phyloP scores from a whole-genome alignment of 2,888 invertebrate genomes.

The Uropetala carovei region DNA sequence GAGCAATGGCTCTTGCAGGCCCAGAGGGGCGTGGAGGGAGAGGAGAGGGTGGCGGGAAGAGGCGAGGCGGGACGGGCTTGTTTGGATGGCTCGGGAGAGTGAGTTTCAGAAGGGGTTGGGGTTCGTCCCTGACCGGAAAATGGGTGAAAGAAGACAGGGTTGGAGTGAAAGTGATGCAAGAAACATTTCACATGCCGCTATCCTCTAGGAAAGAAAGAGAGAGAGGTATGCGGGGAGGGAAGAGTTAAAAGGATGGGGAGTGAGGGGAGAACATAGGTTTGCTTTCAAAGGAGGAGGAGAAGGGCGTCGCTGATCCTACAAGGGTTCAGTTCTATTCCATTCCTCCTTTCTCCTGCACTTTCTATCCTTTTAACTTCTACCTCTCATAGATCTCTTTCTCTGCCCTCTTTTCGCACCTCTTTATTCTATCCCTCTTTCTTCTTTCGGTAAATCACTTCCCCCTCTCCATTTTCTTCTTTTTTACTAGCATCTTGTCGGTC shows the following conservation, averaged over 20 bases:
- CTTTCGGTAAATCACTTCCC: not conserved
- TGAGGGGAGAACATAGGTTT: slow-evolving; percentile 55
- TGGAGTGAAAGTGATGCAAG: slow-evolving; percentile 57
- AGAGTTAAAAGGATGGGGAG: not conserved
- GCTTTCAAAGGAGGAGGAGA: slow-evolving; percentile 45
- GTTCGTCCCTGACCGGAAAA: slow-evolving; percentile 36
- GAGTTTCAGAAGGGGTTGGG: slow-evolving; percentile 55
- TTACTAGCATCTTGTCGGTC: not conserved
- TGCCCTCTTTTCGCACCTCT: not conserved
- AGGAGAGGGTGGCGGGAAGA: slow-evolving; percentile 66
- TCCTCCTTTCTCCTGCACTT: not conserved
- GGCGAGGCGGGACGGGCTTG: not conserved
- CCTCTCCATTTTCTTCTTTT: not conserved
- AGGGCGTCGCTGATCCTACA: slow-evolving; percentile 38
- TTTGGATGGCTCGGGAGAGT: slow-evolving; percentile 63
- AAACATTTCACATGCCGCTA: slow-evolving; percentile 36
- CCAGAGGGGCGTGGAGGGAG: not conserved
- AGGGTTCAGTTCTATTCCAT: not conserved
- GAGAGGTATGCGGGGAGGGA: not conserved
- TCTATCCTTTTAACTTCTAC: not conserved
- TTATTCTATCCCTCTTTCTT: not conserved
- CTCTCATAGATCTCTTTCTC: not conserved
- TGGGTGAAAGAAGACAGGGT: slow-evolving; percentile 46
- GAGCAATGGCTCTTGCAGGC: slow-evolving; percentile 14
- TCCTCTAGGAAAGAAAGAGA: slow-evolving; percentile 27